Evolutionary conservation across 1,140 invertebrate species (phyloP).

Genomic region (Eupristina koningsbergeri): DNA sequence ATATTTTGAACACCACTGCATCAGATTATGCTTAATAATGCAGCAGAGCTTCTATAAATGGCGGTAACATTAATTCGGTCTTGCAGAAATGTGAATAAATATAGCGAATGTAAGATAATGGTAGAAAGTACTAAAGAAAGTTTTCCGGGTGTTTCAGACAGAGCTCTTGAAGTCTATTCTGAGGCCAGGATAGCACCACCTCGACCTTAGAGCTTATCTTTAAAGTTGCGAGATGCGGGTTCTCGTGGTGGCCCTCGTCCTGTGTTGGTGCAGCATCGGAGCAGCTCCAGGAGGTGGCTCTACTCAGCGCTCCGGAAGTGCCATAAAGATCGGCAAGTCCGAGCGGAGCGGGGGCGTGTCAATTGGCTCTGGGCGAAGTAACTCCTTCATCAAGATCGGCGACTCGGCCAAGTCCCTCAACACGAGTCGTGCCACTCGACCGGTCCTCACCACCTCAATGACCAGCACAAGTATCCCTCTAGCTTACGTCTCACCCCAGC

Average conservation of each 20-base stretch:
- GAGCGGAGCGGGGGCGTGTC: constrained; percentile 56
- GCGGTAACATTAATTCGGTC: no score
- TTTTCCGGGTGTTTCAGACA: not conserved
- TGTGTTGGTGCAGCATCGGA: not conserved
- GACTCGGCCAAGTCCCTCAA: constrained; percentile 63
- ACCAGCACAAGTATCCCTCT: constrained; percentile 55
- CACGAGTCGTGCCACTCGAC: constrained; percentile 61
- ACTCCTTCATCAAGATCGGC: constrained; percentile 64
- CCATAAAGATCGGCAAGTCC: constrained; percentile 66
- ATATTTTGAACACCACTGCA: no score
- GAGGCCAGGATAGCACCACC: not conserved
- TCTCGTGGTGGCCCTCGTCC: not conserved
- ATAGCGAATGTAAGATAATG: not conserved
- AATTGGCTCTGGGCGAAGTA: constrained; percentile 56
- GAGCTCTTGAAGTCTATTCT: not conserved
- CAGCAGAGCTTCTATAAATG: no score
- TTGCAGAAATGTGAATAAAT: not conserved
- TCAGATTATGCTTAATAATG: no score
- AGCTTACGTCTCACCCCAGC: constrained; percentile 8
- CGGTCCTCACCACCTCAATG: constrained; percentile 60
- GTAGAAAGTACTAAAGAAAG: not conserved
- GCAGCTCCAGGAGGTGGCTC: constrained; percentile 51
- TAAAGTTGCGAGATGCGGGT: not conserved
- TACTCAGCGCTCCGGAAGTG: constrained; percentile 63
- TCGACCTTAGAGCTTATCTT: not conserved